Evolutionary conservation across 2,888 invertebrate genomes (phyloP).

Genomic region (Ormyrus rosae): DNA sequence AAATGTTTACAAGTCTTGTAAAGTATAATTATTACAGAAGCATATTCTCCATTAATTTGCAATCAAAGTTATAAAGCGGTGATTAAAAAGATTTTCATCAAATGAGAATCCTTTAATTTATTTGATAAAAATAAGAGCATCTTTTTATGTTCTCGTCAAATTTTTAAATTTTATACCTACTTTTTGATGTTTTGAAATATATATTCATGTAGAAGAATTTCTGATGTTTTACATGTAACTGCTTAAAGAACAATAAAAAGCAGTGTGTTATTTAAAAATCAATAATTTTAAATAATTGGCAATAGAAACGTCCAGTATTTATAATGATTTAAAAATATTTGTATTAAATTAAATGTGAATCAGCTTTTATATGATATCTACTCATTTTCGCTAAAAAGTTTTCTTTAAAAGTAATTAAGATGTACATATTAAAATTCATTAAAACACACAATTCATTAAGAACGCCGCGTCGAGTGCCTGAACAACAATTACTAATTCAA

Average conservation of each 20-base stretch:
- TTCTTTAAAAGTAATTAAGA: constrained; percentile 38
- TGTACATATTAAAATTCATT: constrained; percentile 51
- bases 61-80: constrained; percentile 46
- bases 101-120: constrained; percentile 40
- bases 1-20: constrained; percentile 42
- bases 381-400: constrained; percentile 44
- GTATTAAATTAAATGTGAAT: constrained; percentile 60
- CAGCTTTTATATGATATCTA: constrained; percentile 26
- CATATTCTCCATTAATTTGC: constrained; percentile 42
- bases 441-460: constrained; percentile 53
- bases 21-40: constrained; percentile 24
- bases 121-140: constrained; percentile 3
- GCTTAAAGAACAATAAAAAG: background rate
- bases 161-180: constrained; percentile 16
- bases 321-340: constrained; percentile 61
- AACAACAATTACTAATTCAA: constrained; percentile 48
- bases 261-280: constrained; percentile 18
- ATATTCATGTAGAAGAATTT: constrained; percentile 4
- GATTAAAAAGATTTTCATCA: constrained; percentile 31
- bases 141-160: constrained; percentile 13
- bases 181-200: constrained; percentile 16
- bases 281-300: constrained; percentile 45
- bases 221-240: background rate
- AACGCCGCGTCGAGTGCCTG: constrained; percentile 63
- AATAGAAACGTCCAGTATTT: constrained; percentile 65